Base-by-base conservation (phyloP, 2,113 vertebrate species). In the Campylorhamphus procurvoides region DNA sequence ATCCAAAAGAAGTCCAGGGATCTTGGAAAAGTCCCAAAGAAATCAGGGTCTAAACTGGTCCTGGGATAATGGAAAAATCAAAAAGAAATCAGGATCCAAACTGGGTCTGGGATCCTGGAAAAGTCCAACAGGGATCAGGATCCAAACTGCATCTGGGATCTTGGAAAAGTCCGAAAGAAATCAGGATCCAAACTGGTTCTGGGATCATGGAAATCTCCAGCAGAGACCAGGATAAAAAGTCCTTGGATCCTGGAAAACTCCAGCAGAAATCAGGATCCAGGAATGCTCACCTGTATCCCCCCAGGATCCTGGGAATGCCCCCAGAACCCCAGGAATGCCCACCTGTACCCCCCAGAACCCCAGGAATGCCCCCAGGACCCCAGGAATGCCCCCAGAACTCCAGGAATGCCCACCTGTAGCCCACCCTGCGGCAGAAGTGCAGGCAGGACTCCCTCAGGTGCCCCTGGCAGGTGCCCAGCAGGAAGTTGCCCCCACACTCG, bases 341-440 rank as follows among this genome's bases (percentile, higher is more conserved):
- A 42, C 13, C 40, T 42, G 40, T 42, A 42, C 13, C 40, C 40
- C 39, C 39, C 39, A 40, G 9, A 40, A 42, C 14, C 40, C 40
- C 40, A 14, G 40, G 40, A 42, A 42, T 42, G 40, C 10, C 40
- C 40, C 40, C 40, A 11, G 13, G 5, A 42, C 14, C 40, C 40
- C 40, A 13, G 40, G 40, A 42, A 42, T 42, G 40, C 10, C 40
- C 40, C 39, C 39, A 40, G 39, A 40, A 40, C 12, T 12, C 39
- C 40, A 42, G 40, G 40, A 42, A 42, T 42, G 14, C 40, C 14
- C 40, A 44, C 99, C 98, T 99, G 98, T 99, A 99, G 5, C 99
- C 99, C 5, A 99, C 98, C 31, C 99, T 98, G 4, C 99, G 99
- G 28, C 99, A 98, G 96, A 99, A 99, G 92, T 99, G 99, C 88